Evolutionary conservation across 2,797 vertebrate species (phyloP), one percentile per base, ranked within the genome.

Genomic region (Scolopax bukidnonensis): DNA sequence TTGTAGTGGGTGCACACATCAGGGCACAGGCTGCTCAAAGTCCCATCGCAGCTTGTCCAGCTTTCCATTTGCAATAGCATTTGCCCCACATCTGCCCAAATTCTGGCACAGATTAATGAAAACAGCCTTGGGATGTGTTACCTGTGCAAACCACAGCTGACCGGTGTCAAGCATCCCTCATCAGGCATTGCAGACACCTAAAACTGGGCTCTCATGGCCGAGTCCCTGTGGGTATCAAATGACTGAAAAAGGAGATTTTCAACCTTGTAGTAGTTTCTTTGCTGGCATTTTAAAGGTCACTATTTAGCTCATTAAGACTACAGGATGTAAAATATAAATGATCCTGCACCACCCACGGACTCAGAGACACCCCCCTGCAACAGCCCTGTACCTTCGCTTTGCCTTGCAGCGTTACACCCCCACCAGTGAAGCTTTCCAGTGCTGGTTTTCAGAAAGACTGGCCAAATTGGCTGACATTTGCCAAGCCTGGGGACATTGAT

Each of bases 251-350:
- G 21, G 27, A 76, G 71, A 54, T 33, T 84, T 84, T 69, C 2
- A 0, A 6, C 28, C 47, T 1, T 45, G 43, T 20, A 30, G 51
- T 30, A 89, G 60, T 71, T 56, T 77, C 50, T 79, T 59, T 60
- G 56, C 28, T 92, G 92, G 86, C 86, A 89, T 93, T 96, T 92
- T 45, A 96, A 95, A 96, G 96, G 94, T 93, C 88, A 92, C 36
- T 65, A 18, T 65, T 73, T 45, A 74, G 50, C 74, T 95, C 4
- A 4, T 93, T 92, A 87, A 53, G 67, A 54, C 77, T 38, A 67
- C 43, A 83, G 60, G 30, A 65, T 70, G 56, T 76, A 76, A 95
- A 94, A 89, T 92, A 89, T 45, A 74, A 83, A 95, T 92, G 84
- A 84, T 19, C 36, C 53, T 57, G 19, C 1, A 10, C 61, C 79